These are phyloP conservation scores for Anguilla obscura DNA, from an alignment of 2,797 vertebrate species.

Conservation along the genomic window DNA sequence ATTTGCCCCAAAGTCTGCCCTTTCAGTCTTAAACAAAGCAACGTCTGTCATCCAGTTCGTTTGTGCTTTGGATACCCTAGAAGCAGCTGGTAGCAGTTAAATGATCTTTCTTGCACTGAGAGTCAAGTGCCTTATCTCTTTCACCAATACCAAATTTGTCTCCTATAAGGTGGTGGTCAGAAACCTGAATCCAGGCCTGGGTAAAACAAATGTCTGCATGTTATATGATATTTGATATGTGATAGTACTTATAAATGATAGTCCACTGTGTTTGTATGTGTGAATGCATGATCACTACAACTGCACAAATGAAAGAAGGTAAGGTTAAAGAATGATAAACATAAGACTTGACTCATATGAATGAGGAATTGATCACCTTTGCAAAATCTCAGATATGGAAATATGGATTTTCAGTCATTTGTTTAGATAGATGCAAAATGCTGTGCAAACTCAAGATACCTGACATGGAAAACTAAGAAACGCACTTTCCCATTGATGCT, in stretches of 20 bases:
- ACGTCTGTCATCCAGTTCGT: constrained; percentile 2
- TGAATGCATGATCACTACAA: neutral
- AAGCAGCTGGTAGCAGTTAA: constrained; percentile 4
- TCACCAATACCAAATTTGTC: constrained; percentile 11
- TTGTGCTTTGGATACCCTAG: neutral
- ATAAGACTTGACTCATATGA: neutral
- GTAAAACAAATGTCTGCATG: constrained; percentile 19
- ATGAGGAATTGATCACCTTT: neutral
- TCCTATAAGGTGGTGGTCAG: neutral
- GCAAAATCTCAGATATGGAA: neutral
- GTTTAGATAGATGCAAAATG: neutral
- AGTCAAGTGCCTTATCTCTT: neutral
- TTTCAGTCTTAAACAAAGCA: constrained; percentile 14
- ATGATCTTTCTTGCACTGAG: neutral
- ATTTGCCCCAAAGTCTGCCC: neutral
- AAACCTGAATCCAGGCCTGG: constrained; percentile 3
- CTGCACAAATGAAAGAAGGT: neutral
- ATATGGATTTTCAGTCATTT: neutral
- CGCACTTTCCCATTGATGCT: neutral
- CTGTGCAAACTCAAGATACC: neutral
- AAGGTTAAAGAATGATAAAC: neutral
- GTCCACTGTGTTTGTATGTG: neutral
- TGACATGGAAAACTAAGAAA: neutral
- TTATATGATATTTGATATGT: neutral
- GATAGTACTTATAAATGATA: constrained; percentile 2